Evolutionary conservation across 2,888 invertebrate species (phyloP).

Genomic region (Lasioglossum oenotherae): DNA sequence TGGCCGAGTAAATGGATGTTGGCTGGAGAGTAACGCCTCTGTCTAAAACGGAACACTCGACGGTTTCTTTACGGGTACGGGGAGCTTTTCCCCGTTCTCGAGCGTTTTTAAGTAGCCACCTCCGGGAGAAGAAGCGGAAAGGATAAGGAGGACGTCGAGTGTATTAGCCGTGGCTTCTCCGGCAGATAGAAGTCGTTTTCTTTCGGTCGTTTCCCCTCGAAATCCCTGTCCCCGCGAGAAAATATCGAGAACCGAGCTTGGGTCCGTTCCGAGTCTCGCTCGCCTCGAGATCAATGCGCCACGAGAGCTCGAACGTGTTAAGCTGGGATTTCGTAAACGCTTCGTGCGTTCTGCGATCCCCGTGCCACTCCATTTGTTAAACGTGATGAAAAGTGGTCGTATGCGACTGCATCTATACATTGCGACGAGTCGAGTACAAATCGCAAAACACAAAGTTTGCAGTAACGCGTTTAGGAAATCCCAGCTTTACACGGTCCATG

Average conservation of each 20-base stretch:
- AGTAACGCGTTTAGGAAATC: neutral
- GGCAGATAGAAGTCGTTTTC: neutral
- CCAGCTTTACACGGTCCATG: neutral
- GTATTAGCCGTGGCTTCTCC: constrained; percentile 31
- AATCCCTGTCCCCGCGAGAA: constrained; percentile 4
- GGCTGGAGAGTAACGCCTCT: constrained; percentile 54
- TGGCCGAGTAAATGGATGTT: constrained; percentile 52
- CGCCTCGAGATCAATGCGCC: neutral
- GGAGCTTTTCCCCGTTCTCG: constrained; percentile 17
- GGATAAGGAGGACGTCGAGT: constrained; percentile 35
- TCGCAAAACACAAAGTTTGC: neutral
- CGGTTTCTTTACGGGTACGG: constrained; percentile 52
- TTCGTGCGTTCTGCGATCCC: neutral
- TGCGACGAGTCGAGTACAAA: neutral
- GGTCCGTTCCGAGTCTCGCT: no score
- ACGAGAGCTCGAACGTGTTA: neutral
- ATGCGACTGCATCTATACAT: neutral
- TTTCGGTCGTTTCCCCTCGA: constrained; percentile 6
- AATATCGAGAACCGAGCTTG: neutral
- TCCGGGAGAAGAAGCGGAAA: constrained; percentile 23
- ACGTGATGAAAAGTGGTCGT: neutral
- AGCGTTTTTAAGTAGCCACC: constrained; percentile 42
- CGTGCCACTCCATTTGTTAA: neutral
- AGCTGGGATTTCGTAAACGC: neutral
- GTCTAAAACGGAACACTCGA: constrained; percentile 64